phyloP scores from a whole-genome alignment of 2,888 invertebrate genomes.

The Heteromyza rotundicornis region DNA sequence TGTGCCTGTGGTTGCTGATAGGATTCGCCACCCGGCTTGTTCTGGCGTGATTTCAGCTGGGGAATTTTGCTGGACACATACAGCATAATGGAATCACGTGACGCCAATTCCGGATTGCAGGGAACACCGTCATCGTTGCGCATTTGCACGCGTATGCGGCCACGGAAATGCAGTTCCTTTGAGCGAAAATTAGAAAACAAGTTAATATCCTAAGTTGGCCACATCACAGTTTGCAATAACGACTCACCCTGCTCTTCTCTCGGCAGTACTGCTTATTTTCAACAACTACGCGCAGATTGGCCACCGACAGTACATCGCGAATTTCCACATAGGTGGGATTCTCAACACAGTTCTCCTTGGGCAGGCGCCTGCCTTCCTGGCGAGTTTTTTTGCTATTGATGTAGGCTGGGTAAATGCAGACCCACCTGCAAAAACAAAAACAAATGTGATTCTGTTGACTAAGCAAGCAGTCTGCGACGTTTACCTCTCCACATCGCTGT shows the following conservation, averaged over 20 bases:
- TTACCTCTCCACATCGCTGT: conserved; percentile 80
- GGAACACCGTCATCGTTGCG: conserved; percentile 87
- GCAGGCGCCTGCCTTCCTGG: conserved; percentile 85
- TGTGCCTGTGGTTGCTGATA: conserved; percentile 38
- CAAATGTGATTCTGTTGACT: not conserved
- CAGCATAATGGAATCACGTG: conserved; percentile 78
- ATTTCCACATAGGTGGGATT: conserved; percentile 97
- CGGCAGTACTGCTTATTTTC: conserved; percentile 93
- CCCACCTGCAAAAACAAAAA: conserved; percentile 70
- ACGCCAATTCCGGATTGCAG: conserved; percentile 73
- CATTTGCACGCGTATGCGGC: conserved; percentile 90
- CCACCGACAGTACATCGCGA: conserved; percentile 84
- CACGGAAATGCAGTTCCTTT: conserved; percentile 79
- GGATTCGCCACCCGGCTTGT: conserved; percentile 44
- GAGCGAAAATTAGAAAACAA: conserved; percentile 31
- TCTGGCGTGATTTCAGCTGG: conserved; percentile 82
- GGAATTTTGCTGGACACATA: conserved; percentile 87
- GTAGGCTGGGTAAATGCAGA: conserved; percentile 96
- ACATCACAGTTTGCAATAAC: not conserved
- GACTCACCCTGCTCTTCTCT: conserved; percentile 81
- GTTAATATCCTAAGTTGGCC: not conserved
- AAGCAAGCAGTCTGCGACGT: not conserved
- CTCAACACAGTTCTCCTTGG: conserved; percentile 87
- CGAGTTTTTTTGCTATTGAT: conserved; percentile 91
- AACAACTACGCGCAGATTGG: conserved; percentile 83